A percentile compares a stretch with the other conserved stretches of the same genome.
Conservation (phyloP, 2,113 vertebrate genomes). For the Calonectris borealis region DNA sequence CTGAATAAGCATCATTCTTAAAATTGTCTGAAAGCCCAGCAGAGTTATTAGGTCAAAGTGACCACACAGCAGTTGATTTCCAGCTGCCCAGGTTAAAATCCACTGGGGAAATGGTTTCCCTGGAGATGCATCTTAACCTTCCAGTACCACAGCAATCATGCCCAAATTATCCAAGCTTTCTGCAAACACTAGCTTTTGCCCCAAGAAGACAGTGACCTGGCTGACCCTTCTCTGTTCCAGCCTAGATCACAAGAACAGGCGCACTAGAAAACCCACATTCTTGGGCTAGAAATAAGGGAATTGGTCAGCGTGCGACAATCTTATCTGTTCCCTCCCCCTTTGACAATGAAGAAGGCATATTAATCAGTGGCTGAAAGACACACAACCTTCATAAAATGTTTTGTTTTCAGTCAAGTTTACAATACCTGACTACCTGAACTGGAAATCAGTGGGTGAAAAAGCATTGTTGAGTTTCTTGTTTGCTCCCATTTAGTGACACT, state of each 20-base stretch:
- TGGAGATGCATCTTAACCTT: background rate
- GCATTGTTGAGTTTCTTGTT: background rate
- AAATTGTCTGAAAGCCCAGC: background rate
- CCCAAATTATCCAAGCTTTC: background rate
- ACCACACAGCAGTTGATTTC: background rate
- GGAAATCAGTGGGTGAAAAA: background rate
- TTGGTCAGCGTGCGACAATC: rapidly evolving
- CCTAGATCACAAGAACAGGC: background rate
- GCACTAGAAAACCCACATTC: background rate
- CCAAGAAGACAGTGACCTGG: background rate
- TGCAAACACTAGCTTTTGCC: background rate
- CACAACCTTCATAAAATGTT: background rate
- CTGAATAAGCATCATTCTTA: background rate
- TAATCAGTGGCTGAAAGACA: background rate
- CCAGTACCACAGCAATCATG: background rate
- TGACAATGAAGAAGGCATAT: background rate
- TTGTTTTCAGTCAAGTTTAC: background rate
- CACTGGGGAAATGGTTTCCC: background rate
- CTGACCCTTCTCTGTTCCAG: background rate
- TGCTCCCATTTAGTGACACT: background rate
- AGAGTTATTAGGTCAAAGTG: background rate
- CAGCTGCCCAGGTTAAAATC: background rate
- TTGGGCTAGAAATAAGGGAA: background rate
- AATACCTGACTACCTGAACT: background rate
- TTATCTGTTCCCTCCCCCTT: background rate